Evolutionary conservation across 2,888 invertebrate species (phyloP).

Genomic region (Molanna angustata): DNA sequence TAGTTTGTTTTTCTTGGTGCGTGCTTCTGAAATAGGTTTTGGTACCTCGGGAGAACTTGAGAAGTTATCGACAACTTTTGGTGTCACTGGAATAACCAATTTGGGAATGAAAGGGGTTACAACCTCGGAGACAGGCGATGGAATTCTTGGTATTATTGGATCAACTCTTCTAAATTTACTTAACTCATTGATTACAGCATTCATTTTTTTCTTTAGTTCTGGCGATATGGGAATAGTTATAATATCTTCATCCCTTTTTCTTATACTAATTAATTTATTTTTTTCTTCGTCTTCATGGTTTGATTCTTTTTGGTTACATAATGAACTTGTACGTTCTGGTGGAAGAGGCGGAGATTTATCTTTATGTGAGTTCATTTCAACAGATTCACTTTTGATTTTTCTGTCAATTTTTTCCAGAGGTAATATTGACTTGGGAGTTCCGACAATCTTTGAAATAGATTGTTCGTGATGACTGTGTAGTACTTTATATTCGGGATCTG

Average conservation of each 20-base stretch:
- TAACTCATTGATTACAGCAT: conserved; percentile 59
- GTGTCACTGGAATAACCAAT: conserved; percentile 46
- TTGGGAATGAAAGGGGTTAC: conserved; percentile 44
- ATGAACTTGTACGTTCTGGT: conserved; percentile 28
- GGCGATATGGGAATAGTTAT: conserved; percentile 46
- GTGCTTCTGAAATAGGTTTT: neutral
- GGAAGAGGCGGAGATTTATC: conserved; percentile 50
- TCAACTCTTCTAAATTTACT: conserved; percentile 47
- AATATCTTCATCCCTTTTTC: conserved; percentile 39
- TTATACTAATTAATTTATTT: neutral
- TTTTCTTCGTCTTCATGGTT: neutral
- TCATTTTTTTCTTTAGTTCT: conserved; percentile 59
- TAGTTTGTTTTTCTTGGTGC: conserved; percentile 1
- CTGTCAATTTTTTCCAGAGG: conserved; percentile 36
- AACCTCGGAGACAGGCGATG: conserved; percentile 42
- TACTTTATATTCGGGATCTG: conserved; percentile 34
- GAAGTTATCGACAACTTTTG: conserved; percentile 19
- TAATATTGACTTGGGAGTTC: conserved; percentile 45
- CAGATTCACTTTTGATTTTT: conserved; percentile 29
- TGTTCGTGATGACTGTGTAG: conserved; percentile 38
- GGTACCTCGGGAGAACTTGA: neutral
- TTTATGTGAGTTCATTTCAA: conserved; percentile 37
- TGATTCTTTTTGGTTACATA: neutral
- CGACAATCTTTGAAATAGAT: conserved; percentile 48
- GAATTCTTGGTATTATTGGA: conserved; percentile 38